Conservation (phyloP, 2,888 invertebrate genomes). For the Cephonodes hylas region DNA sequence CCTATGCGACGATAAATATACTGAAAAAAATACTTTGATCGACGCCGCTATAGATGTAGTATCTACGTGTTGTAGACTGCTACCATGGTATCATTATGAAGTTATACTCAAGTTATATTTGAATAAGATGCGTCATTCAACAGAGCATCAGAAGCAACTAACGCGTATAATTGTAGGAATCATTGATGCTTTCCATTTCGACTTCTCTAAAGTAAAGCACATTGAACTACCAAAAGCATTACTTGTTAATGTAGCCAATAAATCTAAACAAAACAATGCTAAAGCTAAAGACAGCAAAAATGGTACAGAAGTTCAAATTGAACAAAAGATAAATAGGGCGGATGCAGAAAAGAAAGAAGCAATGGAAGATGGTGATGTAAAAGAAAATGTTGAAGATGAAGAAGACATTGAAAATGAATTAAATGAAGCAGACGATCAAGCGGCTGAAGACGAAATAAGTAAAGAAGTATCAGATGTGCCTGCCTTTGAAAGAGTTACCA, state of each 20-base stretch:
- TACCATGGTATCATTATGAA: conserved; percentile 96
- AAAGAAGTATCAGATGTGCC: conserved; percentile 54
- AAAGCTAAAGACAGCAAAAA: conserved; percentile 30
- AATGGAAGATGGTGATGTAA: conserved; percentile 31
- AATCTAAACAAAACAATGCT: conserved; percentile 22
- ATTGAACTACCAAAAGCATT: conserved; percentile 63
- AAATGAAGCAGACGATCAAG: conserved; percentile 64
- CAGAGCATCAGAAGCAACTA: conserved; percentile 91
- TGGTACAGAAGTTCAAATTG: conserved; percentile 21
- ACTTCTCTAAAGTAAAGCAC: conserved; percentile 84
- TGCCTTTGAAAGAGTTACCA: conserved; percentile 70
- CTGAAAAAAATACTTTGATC: conserved; percentile 88
- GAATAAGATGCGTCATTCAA: conserved; percentile 85
- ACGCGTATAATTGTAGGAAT: conserved; percentile 89
- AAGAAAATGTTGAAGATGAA: conserved; percentile 34
- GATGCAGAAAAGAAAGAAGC: conserved; percentile 23
- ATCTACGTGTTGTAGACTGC: conserved; percentile 86
- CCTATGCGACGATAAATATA: conserved; percentile 88
- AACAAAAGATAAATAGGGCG: neutral
- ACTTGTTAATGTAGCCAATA: conserved; percentile 43
- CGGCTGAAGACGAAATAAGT: conserved; percentile 47
- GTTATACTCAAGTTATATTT: conserved; percentile 90
- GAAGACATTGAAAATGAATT: conserved; percentile 57
- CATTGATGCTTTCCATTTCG: conserved; percentile 95
- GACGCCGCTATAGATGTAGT: conserved; percentile 93